phyloP scores from a whole-genome alignment of 2,113 vertebrate species.

The Amblyopsis rosae region DNA sequence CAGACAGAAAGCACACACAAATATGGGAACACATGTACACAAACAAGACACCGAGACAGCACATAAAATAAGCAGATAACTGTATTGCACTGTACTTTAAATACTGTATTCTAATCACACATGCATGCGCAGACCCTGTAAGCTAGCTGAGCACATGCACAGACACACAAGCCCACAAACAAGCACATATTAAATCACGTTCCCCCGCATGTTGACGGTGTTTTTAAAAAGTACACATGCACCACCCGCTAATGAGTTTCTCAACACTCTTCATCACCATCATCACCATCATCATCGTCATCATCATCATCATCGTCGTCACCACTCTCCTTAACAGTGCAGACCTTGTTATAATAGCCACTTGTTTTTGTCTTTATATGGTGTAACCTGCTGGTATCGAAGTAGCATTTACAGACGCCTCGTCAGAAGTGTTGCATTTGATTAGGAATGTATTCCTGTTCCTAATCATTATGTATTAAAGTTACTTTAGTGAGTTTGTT shows the following conservation, averaged over 20 bases:
- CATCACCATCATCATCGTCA: conserved; percentile 19
- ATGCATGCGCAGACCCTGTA: neutral
- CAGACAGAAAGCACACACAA: conserved; percentile 5
- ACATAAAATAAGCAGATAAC: neutral
- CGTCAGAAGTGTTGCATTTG: too few species aligned
- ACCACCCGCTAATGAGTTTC: conserved; percentile 40
- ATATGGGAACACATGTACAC: conserved; percentile 15
- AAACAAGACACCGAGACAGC: conserved; percentile 17
- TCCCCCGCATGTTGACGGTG: conserved; percentile 9
- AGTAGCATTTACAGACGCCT: conserved; percentile 35
- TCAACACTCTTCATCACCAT: conserved; percentile 14
- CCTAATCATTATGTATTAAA: too few species aligned
- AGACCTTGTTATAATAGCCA: conserved; percentile 35
- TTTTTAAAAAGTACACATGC: conserved; percentile 38
- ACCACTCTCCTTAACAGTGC: conserved; percentile 6
- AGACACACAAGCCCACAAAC: neutral
- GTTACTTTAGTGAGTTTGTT: too few species aligned
- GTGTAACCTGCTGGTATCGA: conserved; percentile 38
- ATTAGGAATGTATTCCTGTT: too few species aligned
- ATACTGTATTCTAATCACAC: neutral
- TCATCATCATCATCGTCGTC: conserved; percentile 13
- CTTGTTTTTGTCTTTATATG: conserved; percentile 15
- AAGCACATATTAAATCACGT: neutral
- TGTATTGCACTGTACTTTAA: neutral
- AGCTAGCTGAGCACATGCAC: neutral